phyloP scores from a whole-genome alignment of 2,113 vertebrate genomes.

The Siniperca knerii region DNA sequence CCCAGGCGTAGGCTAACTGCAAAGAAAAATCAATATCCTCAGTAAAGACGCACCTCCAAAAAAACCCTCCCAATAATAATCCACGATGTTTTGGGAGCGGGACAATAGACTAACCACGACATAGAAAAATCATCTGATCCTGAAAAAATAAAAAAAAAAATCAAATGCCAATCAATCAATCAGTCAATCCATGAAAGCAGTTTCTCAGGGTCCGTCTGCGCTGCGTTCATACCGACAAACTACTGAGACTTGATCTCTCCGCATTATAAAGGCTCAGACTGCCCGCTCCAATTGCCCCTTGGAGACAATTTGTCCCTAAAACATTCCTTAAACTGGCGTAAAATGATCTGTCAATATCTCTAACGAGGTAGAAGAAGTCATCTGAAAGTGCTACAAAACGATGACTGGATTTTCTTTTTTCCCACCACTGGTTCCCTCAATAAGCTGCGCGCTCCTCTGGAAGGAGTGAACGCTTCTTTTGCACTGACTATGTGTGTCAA shows the following conservation, averaged over 20 bases:
- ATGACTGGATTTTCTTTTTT: constrained; percentile 1
- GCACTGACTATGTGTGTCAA: constrained; percentile 72
- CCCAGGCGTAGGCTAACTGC: constrained; percentile 49
- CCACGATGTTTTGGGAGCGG: constrained; percentile 46
- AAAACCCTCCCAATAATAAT: constrained; percentile 67
- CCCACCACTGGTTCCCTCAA: constrained; percentile 27
- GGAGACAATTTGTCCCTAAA: constrained; percentile 52
- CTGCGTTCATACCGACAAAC: constrained; percentile 75
- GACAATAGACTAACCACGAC: constrained; percentile 41
- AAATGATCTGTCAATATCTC: constrained; percentile 32
- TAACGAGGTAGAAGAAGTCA: constrained; percentile 51
- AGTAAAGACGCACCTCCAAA: constrained; percentile 37
- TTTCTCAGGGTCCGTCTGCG: constrained; percentile 70
- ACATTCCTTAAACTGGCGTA: constrained; percentile 52
- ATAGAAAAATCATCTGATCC: constrained; percentile 37
- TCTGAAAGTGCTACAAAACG: constrained; percentile 65
- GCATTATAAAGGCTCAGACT: constrained; percentile 67
- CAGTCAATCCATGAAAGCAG: constrained; percentile 75
- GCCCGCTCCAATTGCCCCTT: constrained; percentile 52
- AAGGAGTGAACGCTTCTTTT: constrained; percentile 70
- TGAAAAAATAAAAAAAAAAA: constrained; percentile 26
- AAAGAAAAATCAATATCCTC: constrained; percentile 67
- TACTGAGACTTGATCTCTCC: constrained; percentile 77
- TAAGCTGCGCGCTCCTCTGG: constrained; percentile 69
- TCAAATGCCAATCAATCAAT: constrained; percentile 54